Conservation (phyloP, 2,888 invertebrate species). For the Agriotes lineatus region DNA sequence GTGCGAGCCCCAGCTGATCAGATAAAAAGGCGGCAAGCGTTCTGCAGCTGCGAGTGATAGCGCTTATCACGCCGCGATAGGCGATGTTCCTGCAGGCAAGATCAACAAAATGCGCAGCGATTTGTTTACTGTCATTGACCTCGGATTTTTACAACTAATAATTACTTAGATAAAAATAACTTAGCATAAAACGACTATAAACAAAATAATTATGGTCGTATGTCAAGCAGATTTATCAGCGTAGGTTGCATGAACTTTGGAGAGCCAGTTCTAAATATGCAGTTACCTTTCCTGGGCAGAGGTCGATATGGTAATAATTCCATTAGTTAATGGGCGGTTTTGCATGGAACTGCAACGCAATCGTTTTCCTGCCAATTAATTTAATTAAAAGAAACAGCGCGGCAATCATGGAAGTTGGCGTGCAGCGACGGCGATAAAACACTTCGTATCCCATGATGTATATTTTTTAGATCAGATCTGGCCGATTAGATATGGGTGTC, state of each 20-base stretch:
- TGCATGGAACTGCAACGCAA: conserved; percentile 8
- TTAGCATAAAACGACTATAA: conserved; percentile 26
- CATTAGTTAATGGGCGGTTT: conserved; percentile 19
- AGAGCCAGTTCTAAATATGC: background rate
- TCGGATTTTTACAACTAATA: conserved; percentile 38
- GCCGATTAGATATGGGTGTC: conserved; percentile 41
- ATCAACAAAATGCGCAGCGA: conserved; percentile 42
- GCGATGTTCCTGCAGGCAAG: conserved; percentile 4
- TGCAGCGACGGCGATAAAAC: conserved; percentile 14
- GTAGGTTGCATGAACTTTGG: conserved; percentile 28
- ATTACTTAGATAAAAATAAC: conserved; percentile 38
- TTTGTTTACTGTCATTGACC: conserved; percentile 42
- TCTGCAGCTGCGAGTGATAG: conserved; percentile 49
- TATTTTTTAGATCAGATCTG: conserved; percentile 37
- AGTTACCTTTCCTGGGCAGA: background rate
- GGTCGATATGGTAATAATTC: conserved; percentile 15
- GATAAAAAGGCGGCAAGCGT: conserved; percentile 47
- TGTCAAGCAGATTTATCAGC: conserved; percentile 21
- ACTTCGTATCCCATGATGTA: conserved; percentile 23
- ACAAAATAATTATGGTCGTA: conserved; percentile 32
- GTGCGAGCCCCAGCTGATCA: conserved; percentile 25
- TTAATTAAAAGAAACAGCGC: conserved; percentile 27
- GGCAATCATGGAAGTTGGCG: conserved; percentile 28
- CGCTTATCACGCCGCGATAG: conserved; percentile 25
- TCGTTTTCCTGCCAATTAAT: conserved; percentile 17